phyloP scores from a whole-genome alignment of 2,113 vertebrate species.

The Peromyscus californicus region DNA sequence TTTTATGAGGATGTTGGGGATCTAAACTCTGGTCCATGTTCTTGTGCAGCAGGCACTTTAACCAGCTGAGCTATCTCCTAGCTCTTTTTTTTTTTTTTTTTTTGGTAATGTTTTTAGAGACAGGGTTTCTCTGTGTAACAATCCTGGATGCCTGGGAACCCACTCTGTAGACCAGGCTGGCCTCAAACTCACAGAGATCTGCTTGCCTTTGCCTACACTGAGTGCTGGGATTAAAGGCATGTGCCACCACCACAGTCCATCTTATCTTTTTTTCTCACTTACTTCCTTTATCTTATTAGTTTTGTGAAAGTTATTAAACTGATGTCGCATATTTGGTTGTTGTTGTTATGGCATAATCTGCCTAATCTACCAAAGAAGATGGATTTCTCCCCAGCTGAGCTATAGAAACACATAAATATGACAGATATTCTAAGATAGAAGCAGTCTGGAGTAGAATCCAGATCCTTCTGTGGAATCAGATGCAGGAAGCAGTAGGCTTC shows the following conservation, averaged over 20 bases:
- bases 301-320: conserved; percentile 12
- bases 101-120: not conserved
- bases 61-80: not conserved
- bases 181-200: not conserved
- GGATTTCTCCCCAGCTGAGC: not conserved
- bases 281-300: not conserved
- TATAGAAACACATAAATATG: not conserved
- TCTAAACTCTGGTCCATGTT: not conserved
- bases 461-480: not conserved
- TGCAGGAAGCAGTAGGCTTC: conserved; percentile 34
- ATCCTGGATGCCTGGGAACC: not conserved
- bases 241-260: not conserved
- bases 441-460: not conserved
- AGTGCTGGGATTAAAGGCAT: no score
- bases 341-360: not conserved
- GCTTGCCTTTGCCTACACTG: not conserved
- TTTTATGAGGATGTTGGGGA: not conserved
- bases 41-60: not conserved
- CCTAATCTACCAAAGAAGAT: not conserved
- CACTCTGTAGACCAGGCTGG: not conserved
- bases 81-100: not conserved
- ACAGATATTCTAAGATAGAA: not conserved
- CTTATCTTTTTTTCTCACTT: not conserved
- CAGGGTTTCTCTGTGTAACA: not conserved
- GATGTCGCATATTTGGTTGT: not conserved